A percentile compares a stretch with the other conserved stretches of the same genome.
Conservation (phyloP, 1,140 invertebrate species). For the Drosophila melanica region DNA sequence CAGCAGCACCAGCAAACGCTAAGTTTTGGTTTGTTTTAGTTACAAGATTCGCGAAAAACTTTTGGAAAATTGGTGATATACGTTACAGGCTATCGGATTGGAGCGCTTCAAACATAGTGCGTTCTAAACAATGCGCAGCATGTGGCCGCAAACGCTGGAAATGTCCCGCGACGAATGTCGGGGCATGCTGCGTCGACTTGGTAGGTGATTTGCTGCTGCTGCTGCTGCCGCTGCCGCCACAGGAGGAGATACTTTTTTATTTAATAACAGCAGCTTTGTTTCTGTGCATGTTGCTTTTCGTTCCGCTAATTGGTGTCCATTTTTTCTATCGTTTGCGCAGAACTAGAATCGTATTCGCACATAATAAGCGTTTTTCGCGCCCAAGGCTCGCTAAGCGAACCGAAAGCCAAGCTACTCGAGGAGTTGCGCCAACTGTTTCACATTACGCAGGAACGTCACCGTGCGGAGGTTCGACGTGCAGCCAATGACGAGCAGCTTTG, state of each 20-base stretch:
- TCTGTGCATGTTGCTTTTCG: neutral
- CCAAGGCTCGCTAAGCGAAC: constrained; percentile 93
- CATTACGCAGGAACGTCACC: constrained; percentile 94
- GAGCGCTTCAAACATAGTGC: constrained; percentile 51
- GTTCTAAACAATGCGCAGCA: constrained; percentile 79
- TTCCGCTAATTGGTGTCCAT: constrained; percentile 22
- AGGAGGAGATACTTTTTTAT: constrained; percentile 30
- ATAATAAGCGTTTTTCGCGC: constrained; percentile 95
- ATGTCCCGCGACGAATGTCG: constrained; percentile 93
- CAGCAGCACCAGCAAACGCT: constrained; percentile 47
- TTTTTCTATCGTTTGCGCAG: constrained; percentile 85
- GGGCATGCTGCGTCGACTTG: constrained; percentile 92
- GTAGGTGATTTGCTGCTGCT: constrained; percentile 84
- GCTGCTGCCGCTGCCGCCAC: constrained; percentile 5
- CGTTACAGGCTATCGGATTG: constrained; percentile 48
- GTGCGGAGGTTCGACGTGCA: constrained; percentile 94
- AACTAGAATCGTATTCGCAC: constrained; percentile 95
- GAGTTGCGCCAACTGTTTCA: constrained; percentile 92
- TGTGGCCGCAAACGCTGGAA: constrained; percentile 90
- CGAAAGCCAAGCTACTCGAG: constrained; percentile 92
- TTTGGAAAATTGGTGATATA: constrained; percentile 49
- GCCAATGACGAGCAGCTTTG: constrained; percentile 95
- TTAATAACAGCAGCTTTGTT: constrained; percentile 4
- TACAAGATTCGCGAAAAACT: constrained; percentile 55
- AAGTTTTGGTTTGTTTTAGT: constrained; percentile 57